Conservation (phyloP, 2,888 invertebrate genomes). For the Abscondita cerata region DNA sequence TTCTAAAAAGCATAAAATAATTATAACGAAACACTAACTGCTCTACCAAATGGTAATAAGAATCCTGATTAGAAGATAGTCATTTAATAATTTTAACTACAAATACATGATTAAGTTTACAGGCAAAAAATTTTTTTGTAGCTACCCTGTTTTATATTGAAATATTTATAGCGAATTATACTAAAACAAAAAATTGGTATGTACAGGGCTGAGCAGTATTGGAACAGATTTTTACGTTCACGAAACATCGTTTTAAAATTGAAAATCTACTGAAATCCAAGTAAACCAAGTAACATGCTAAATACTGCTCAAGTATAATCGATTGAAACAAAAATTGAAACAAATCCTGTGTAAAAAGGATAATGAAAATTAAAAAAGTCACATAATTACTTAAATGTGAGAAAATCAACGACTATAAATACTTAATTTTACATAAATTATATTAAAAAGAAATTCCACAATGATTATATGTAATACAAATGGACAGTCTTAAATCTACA, state of each 20-base stretch:
- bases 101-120: conserved; percentile 44
- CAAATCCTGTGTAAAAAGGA: no score
- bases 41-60: no score
- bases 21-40: no score
- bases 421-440: conserved; percentile 4
- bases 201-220: conserved; percentile 5
- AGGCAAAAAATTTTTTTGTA: conserved; percentile 46
- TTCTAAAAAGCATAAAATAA: no score
- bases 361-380: no score
- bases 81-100: conserved; percentile 40
- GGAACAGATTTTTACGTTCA: no score
- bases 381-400: no score
- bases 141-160: conserved; percentile 44
- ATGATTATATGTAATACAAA: conserved; percentile 12
- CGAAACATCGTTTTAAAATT: no score
- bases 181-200: conserved; percentile 6
- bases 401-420: no score
- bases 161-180: conserved; percentile 23
- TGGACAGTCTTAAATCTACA: conserved; percentile 34
- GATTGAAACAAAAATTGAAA: no score
- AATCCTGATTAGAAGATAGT: conserved; percentile 30
- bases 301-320: conserved; percentile 9
- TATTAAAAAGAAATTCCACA: conserved; percentile 2
- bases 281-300: no score
- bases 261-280: no score